Conservation (phyloP, 2,113 vertebrate species). For the Stomatorhinus ivindoensis region DNA sequence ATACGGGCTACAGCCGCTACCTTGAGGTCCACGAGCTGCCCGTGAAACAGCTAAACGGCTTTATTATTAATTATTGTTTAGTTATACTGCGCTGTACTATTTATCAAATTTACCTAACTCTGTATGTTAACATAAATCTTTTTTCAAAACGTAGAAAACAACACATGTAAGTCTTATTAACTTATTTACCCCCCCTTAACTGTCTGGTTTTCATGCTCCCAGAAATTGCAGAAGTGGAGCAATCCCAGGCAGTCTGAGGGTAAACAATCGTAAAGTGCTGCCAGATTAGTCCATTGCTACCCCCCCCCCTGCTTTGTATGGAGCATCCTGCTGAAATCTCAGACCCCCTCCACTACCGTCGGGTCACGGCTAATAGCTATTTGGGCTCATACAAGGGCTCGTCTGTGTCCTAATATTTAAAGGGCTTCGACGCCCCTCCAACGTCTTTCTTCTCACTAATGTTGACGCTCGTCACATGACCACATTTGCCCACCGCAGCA, state of each 20-base stretch:
- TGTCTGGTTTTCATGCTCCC: not conserved
- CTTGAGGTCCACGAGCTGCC: not conserved
- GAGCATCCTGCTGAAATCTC: not conserved
- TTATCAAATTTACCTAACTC: not conserved
- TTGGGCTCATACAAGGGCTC: constrained; percentile 7
- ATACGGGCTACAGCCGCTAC: not conserved
- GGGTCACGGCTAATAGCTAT: not conserved
- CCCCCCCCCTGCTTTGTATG: not conserved
- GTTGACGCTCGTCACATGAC: not conserved
- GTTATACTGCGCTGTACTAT: not conserved
- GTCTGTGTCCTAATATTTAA: constrained; percentile 37
- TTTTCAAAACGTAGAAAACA: not conserved
- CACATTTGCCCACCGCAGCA: too few relatives aligned
- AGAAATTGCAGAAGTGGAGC: not conserved
- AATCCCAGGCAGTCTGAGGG: not conserved
- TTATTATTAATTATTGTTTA: not conserved
- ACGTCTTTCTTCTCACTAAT: not conserved
- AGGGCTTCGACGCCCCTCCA: constrained; percentile 11
- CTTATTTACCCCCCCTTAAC: not conserved
- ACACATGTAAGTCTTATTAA: not conserved
- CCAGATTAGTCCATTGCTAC: not conserved
- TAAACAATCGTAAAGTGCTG: not conserved
- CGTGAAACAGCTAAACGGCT: not conserved
- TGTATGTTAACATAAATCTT: not conserved
- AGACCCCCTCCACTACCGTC: not conserved